phyloP scores from a whole-genome alignment of 2,888 invertebrate species.

The Aspidiotus destructor region DNA sequence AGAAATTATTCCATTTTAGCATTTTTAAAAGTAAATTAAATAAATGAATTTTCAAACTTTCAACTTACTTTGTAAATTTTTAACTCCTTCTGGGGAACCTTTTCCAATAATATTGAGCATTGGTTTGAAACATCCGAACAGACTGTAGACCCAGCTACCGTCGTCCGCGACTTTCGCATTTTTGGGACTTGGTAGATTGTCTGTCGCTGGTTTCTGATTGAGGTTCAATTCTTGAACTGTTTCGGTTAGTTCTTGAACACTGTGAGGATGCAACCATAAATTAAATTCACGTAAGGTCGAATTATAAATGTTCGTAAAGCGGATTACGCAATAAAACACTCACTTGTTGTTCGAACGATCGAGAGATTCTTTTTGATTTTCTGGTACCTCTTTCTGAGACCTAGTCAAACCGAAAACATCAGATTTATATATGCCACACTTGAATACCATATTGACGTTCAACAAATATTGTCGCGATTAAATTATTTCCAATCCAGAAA shows the following conservation, averaged over 20 bases:
- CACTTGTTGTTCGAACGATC: too few species aligned
- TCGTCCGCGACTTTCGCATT: constrained; percentile 1
- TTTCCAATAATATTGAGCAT: constrained; percentile 80
- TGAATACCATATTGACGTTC: constrained; percentile 5
- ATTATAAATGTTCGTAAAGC: too few species aligned
- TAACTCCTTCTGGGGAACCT: constrained; percentile 59
- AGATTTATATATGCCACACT: background rate
- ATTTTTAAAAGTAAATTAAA: background rate
- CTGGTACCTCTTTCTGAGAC: background rate
- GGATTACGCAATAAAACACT: too few species aligned
- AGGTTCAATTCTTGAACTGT: too few species aligned
- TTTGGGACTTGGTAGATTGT: background rate
- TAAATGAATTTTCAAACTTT: background rate
- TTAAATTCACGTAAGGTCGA: too few species aligned
- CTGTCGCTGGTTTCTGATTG: too few species aligned
- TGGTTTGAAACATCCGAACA: constrained; percentile 79
- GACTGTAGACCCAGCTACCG: constrained; percentile 58
- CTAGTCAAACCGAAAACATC: background rate
- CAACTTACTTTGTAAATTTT: constrained; percentile 51
- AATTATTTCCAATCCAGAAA: too few species aligned
- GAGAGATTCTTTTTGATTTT: background rate
- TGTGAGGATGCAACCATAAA: too few species aligned
- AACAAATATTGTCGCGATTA: too few species aligned
- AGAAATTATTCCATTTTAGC: background rate
- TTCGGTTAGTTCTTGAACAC: too few species aligned